Conservation (phyloP, 2,113 vertebrate genomes). For the Illadopsis cleaveri region DNA sequence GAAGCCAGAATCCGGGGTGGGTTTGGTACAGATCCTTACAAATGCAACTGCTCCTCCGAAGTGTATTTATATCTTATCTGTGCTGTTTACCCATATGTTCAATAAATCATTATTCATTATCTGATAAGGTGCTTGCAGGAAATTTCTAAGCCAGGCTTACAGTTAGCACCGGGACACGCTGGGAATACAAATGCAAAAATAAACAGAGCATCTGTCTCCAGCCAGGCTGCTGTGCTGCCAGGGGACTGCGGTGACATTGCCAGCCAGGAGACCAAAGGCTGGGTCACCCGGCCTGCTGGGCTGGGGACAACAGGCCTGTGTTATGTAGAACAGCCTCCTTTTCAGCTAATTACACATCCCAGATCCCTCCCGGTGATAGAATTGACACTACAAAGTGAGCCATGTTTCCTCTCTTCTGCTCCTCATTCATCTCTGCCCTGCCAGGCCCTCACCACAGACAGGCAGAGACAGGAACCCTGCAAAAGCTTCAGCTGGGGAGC, state of each 20-base stretch:
- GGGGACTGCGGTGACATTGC: background rate
- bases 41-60: background rate
- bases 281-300: background rate
- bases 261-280: conserved; percentile 11
- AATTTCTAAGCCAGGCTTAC: conserved; percentile 51
- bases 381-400: background rate
- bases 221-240: background rate
- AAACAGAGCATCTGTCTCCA: conserved; percentile 41
- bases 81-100: conserved; percentile 66
- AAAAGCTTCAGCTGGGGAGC: background rate
- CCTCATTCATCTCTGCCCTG: background rate
- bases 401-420: background rate
- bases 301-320: conserved; percentile 7
- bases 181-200: conserved; percentile 57
- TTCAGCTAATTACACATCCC: background rate
- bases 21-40: background rate
- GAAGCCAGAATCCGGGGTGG: background rate
- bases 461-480: background rate
- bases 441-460: background rate
- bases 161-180: background rate
- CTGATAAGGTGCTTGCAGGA: conserved; percentile 57
- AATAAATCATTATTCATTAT: conserved; percentile 74
- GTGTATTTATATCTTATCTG: conserved; percentile 63
- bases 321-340: conserved; percentile 18
- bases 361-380: background rate